Base-by-base conservation (phyloP, 2,797 vertebrate species). In the Pampus argenteus region DNA sequence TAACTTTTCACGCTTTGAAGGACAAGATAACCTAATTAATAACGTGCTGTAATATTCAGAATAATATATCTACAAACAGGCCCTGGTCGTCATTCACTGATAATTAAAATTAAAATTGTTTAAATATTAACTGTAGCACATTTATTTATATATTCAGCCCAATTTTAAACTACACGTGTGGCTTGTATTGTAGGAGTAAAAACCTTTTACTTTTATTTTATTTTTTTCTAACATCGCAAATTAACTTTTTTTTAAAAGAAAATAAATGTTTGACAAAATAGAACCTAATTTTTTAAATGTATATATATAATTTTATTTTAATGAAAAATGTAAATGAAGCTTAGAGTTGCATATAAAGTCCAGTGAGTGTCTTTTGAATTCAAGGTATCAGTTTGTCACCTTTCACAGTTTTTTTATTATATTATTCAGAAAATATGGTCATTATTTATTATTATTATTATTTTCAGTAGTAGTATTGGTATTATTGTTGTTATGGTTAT, bases 41-140 rank as follows among this genome's bases (percentile, higher is more conserved):
- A 20, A 40, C 7, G 1, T 13, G 0, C 2, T 5, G 40, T 44
- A 59, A 13, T 38, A 29, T 11, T 25, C 17, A 48, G 4, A 6
- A 14, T n/a, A n/a, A n/a, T n/a, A n/a, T n/a, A n/a, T n/a, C 17
- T 23, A 36, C 9, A 71, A 74, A 66, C 49, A 38, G 28, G 49
- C 23, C 36, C 20, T 5, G 28, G 3, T 28, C 9, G 28, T 9
- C 44, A 31, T 45, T 36, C 34, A 9, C 26, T 22, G 2, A 55
- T 17, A 15, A 26, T 40, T 36, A 0, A 38, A 52, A 11, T 36
- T 51, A 9, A 45, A 45, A 56, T 52, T 3, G 5, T 9, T 40
- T 17, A 40, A 20, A 36, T 42, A 1, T 31, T 5, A 31, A 69
- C 54, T 45, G 5, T 40, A 25, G 2, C 9, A 13, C 17, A 34